phyloP scores from a whole-genome alignment of 2,113 vertebrate genomes.

The Muntiacus muntjak region DNA sequence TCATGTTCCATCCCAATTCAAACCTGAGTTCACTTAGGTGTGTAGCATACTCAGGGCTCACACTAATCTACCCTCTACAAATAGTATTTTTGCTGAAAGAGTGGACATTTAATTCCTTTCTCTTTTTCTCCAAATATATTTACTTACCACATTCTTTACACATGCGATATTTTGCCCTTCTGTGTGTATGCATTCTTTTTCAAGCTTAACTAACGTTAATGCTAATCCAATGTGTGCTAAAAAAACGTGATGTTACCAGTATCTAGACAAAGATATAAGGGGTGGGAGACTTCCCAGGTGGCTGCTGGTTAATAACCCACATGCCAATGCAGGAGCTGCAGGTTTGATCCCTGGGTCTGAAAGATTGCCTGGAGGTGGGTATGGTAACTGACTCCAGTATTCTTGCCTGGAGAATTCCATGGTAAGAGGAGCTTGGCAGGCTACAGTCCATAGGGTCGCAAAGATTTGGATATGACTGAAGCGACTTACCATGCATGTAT shows the following conservation, averaged over 20 bases:
- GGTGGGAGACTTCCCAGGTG: not conserved
- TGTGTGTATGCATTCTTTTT: not conserved
- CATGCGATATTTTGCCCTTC: not conserved
- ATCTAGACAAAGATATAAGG: not conserved
- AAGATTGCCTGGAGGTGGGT: not conserved
- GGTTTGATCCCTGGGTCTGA: not conserved
- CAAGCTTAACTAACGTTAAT: not conserved
- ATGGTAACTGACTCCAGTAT: not conserved
- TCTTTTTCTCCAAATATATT: conserved; percentile 25
- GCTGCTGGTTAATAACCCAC: not conserved
- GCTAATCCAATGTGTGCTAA: not conserved
- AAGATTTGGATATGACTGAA: not conserved
- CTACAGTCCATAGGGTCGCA: not conserved
- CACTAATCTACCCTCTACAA: not conserved
- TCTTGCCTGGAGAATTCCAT: not conserved
- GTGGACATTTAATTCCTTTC: not conserved
- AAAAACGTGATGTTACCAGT: not conserved
- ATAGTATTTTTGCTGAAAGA: not conserved
- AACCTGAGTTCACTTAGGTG: not conserved
- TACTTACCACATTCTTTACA: conserved; percentile 34
- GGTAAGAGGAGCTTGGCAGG: not conserved
- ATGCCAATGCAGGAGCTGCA: not conserved
- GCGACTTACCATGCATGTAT: not conserved
- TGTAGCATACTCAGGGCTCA: not conserved
- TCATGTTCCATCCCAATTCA: not conserved